Percentiles rank a stretch among this genome's conserved stretches.
phyloP scores from a whole-genome alignment of 2,797 vertebrate species.

The Allobates femoralis region DNA sequence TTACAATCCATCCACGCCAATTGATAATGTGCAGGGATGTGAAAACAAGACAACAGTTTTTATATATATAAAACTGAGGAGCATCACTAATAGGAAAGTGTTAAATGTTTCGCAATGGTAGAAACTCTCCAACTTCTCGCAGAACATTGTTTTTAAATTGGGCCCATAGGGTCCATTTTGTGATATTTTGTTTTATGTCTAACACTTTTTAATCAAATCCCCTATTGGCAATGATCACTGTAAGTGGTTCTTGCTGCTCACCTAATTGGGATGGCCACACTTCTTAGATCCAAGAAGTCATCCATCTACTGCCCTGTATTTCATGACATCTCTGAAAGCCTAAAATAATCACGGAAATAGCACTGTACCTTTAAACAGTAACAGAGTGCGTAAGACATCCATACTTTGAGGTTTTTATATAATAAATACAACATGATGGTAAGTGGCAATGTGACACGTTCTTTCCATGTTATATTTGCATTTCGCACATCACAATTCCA shows the following conservation, averaged over 20 bases:
- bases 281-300: conserved; percentile 26
- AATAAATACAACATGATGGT: background rate
- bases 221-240: conserved; percentile 60
- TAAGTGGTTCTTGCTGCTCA: conserved; percentile 47
- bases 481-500: background rate
- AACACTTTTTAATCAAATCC: conserved; percentile 56
- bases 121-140: conserved; percentile 2
- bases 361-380: background rate
- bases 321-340: conserved; percentile 38
- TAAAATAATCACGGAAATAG: conserved; percentile 20
- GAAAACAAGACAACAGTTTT: background rate
- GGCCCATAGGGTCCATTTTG: conserved; percentile 57
- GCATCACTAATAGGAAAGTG: conserved; percentile 8
- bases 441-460: background rate
- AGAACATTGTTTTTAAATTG: conserved; percentile 56
- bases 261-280: conserved; percentile 59
- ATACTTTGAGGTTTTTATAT: background rate
- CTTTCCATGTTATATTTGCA: background rate
- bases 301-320: conserved; percentile 40
- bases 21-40: background rate
- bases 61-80: background rate
- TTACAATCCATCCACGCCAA: background rate
- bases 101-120: conserved; percentile 38
- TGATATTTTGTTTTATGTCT: conserved; percentile 57
- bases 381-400: background rate